These are phyloP conservation scores for Clitarchus hookeri DNA, from an alignment of 2,888 invertebrate genomes.

Conservation along the genomic window DNA sequence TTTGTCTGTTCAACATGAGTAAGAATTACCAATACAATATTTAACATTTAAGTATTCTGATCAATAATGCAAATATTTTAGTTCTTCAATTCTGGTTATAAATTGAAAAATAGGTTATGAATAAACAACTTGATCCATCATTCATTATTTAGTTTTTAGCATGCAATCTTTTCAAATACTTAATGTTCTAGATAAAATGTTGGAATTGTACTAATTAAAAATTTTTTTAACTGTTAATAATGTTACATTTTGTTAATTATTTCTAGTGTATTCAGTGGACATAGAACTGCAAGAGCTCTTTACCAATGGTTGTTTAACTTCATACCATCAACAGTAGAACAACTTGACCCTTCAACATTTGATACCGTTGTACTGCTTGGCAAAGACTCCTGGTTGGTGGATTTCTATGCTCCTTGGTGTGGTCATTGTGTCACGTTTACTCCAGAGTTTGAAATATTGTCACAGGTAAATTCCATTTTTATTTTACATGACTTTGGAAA, in stretches of 20 bases:
- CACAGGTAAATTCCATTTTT: slow-evolving; percentile 57
- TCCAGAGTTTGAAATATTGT: slow-evolving; percentile 68
- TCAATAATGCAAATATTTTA: too few species aligned
- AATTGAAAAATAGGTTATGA: too few species aligned
- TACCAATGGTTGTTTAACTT: slow-evolving; percentile 66
- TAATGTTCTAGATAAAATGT: too few species aligned
- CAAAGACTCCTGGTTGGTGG: slow-evolving; percentile 62
- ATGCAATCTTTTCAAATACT: too few species aligned
- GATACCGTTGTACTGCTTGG: slow-evolving; percentile 58
- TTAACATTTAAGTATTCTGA: too few species aligned
- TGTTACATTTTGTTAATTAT: background rate
- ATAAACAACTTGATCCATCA: too few species aligned
- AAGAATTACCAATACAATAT: too few species aligned
- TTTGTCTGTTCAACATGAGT: too few species aligned
- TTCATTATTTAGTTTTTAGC: too few species aligned
- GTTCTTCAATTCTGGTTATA: too few species aligned
- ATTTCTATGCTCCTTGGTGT: slow-evolving; percentile 73
- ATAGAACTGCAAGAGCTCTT: slow-evolving; percentile 63
- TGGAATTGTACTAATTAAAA: too few species aligned
- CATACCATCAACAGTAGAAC: slow-evolving; percentile 62
- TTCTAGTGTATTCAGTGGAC: slow-evolving; percentile 62
- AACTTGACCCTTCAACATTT: slow-evolving; percentile 56
- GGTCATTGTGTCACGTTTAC: slow-evolving; percentile 67
- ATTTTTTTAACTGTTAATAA: background rate
- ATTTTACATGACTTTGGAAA: too few species aligned